Evolutionary conservation across 2,888 invertebrate genomes (phyloP), one percentile per base, ranked within the genome.

Genomic region (Meloe dianella): DNA sequence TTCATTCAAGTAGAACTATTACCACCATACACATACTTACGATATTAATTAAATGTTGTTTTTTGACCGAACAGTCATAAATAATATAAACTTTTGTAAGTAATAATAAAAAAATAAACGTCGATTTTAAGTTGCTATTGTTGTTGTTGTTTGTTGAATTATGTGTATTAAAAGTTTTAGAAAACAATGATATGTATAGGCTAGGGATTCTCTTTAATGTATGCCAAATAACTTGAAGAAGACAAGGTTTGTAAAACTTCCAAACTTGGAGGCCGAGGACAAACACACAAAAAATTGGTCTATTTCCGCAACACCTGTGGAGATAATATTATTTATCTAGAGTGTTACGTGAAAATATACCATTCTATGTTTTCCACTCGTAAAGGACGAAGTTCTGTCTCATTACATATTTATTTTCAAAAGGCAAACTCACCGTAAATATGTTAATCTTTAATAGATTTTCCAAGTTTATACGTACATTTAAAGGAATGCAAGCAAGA

Each of bases 251-350:
- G 73, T 71, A 73, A 70, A 70, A 71, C 63, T 75, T 74, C 72
- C 71, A 71, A 68, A 70, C 67, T 66, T 64, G 59, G 60, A 38
- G 54, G 54, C 59, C 61, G 57, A 65, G 64, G 65, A 73, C 66
- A 69, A 72, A 68, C 71, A 69, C 64, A 62, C 69, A 73, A 74
- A 74, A 74, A 74, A 74, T 70, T 64, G 67, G 64, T 65, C 63
- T 60, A 71, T 72, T 72, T 71, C 68, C 67, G 64, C 70, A 70
- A 71, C 73, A 75, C 75, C 74, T 75, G 75, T 69, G 75, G 71
- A 71, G 68, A 71, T 72, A 74, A 72, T 73, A 73, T 69, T 70
- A 74, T 71, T 73, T 68, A 71, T 71, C 57, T 57, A 41, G 30
- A 35, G 24, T 27, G 61, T 35, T 35, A 27, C 12, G 17, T 38